Percentiles rank a stretch among this genome's conserved stretches.
phyloP scores from a whole-genome alignment of 2,797 vertebrate species.

The Malacoctenus gilli region DNA sequence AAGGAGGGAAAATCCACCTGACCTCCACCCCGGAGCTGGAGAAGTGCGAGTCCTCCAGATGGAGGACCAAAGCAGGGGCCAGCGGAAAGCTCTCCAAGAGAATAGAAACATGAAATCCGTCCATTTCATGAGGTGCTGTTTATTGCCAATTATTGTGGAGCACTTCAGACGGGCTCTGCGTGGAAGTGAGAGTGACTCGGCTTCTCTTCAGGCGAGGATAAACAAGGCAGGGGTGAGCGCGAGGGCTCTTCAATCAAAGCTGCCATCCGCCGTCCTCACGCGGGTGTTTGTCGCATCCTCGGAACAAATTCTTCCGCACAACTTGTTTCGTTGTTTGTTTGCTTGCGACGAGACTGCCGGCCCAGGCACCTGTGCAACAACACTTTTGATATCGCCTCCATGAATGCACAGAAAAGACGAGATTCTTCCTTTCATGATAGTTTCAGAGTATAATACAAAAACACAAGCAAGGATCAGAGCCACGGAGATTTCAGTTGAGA shows the following conservation, averaged over 20 bases:
- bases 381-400: conserved; percentile 10
- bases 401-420: conserved; percentile 12
- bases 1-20: conserved; percentile 46
- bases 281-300: not conserved
- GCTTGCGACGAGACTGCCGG: conserved; percentile 2
- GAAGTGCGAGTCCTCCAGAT: conserved; percentile 48
- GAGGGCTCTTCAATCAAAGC: conserved; percentile 33
- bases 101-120: conserved; percentile 58
- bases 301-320: conserved; percentile 11
- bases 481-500: too few relatives aligned
- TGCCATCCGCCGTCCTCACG: not conserved
- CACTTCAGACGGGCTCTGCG: conserved; percentile 54
- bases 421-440: conserved; percentile 3
- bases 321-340: conserved; percentile 19
- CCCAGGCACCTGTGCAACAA: conserved; percentile 5
- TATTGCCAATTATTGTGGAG: conserved; percentile 76
- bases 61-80: conserved; percentile 31
- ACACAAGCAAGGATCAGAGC: too few relatives aligned
- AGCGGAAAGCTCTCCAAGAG: conserved; percentile 43
- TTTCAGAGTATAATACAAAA: not conserved
- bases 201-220: conserved; percentile 51
- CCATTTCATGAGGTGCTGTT: conserved; percentile 61
- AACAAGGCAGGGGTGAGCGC: conserved; percentile 45
- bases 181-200: conserved; percentile 55
- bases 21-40: too few relatives aligned